phyloP scores from a whole-genome alignment of 2,797 vertebrate genomes.

The Loris lydekkerianus region DNA sequence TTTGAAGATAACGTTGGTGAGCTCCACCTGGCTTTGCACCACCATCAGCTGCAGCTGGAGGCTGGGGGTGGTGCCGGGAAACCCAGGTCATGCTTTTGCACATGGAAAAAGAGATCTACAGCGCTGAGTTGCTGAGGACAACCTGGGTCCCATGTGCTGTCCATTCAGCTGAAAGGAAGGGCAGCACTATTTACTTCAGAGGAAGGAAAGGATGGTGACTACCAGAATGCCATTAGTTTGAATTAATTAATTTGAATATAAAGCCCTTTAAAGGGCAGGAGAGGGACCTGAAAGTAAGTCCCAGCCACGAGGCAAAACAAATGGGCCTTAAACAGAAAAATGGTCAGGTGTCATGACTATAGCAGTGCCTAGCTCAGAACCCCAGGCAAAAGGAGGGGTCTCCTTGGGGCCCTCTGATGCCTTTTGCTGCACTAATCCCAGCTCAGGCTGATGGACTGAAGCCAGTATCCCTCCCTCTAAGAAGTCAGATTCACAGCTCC shows the following conservation, averaged over 20 bases:
- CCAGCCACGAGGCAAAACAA: not conserved
- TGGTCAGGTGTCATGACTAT: not conserved
- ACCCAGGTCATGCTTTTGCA: not conserved
- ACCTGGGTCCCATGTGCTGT: not conserved
- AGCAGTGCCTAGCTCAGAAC: not conserved
- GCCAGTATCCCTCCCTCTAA: not conserved
- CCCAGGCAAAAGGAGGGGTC: not conserved
- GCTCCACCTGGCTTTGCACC: not conserved
- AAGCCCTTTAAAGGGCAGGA: not conserved
- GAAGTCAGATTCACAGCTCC: not conserved
- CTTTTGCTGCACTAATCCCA: not conserved
- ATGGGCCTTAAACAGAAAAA: not conserved
- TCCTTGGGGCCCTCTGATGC: not conserved
- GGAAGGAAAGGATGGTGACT: not conserved
- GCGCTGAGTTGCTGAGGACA: not conserved
- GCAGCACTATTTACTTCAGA: not conserved
- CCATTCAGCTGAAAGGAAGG: not conserved
- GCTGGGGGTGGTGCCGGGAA: not conserved
- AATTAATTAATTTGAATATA: not conserved
- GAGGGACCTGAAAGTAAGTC: not conserved
- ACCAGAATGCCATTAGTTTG: not conserved
- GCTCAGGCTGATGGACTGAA: not conserved
- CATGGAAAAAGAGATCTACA: not conserved
- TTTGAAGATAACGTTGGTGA: not conserved
- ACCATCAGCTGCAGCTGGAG: not conserved